Percentiles rank a stretch among this genome's conserved stretches.
Conservation (phyloP, 1,140 invertebrate genomes). For the Coboldia fuscipes region DNA sequence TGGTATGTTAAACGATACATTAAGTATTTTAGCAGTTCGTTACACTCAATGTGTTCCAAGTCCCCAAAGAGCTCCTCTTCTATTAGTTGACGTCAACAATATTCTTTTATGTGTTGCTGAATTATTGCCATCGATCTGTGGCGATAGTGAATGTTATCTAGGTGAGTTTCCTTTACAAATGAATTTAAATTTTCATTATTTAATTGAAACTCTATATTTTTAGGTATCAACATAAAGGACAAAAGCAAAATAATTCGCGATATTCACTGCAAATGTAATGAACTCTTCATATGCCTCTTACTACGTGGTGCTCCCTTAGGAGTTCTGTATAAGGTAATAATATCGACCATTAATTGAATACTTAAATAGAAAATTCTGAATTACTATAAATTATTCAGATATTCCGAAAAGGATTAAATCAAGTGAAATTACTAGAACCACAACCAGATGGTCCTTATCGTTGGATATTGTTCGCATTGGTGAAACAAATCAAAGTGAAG, state of each 20-base stretch:
- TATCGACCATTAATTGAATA: not conserved
- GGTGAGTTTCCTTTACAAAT: conserved; percentile 5
- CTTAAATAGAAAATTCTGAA: not conserved
- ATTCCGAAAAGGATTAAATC: conserved; percentile 30
- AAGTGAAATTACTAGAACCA: conserved; percentile 26
- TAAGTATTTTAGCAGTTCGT: conserved; percentile 47
- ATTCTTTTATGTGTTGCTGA: conserved; percentile 46
- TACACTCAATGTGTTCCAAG: conserved; percentile 45
- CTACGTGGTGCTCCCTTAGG: conserved; percentile 46
- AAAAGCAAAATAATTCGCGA: conserved; percentile 41
- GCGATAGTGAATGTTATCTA: conserved; percentile 27
- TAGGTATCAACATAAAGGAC: conserved; percentile 28
- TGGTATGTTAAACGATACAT: conserved; percentile 59
- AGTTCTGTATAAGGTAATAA: conserved; percentile 42
- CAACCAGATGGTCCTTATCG: conserved; percentile 27
- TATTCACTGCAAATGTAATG: conserved; percentile 56
- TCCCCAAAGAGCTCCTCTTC: conserved; percentile 29
- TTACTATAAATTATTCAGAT: conserved; percentile 16
- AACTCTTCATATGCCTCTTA: conserved; percentile 43
- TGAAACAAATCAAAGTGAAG: conserved; percentile 30
- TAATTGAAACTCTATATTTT: conserved; percentile 20
- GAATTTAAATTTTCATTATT: no score
- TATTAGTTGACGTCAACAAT: conserved; percentile 50
- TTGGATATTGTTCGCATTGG: conserved; percentile 41
- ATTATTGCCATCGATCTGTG: conserved; percentile 37